phyloP scores from a whole-genome alignment of 1,140 invertebrate genomes.

The Octopus bimaculoides region DNA sequence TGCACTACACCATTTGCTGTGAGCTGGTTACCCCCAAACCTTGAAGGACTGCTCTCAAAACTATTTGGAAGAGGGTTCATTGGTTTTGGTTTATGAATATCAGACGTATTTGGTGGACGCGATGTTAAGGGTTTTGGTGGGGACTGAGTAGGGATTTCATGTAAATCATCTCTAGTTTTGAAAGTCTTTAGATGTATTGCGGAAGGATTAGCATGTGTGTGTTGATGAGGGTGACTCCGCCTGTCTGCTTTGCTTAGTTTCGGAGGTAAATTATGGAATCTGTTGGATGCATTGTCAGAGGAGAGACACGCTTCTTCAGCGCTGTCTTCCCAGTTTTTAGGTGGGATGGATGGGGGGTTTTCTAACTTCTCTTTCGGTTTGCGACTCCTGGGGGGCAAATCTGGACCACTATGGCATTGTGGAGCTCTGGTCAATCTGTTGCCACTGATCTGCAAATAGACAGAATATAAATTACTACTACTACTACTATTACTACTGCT shows the following conservation, averaged over 20 bases:
- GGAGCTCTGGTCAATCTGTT: not conserved
- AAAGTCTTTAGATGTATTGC: not conserved
- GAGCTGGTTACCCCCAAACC: not conserved
- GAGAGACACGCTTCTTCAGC: constrained; percentile 11
- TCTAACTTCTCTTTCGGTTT: not conserved
- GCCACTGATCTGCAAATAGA: not conserved
- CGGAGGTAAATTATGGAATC: no score
- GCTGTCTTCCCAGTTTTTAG: constrained; percentile 16
- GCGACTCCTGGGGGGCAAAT: not conserved
- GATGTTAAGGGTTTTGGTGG: constrained; percentile 47
- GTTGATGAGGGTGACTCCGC: constrained; percentile 1
- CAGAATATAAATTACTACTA: not conserved
- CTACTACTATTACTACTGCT: not conserved
- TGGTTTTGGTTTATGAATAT: constrained; percentile 46
- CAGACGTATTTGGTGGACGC: constrained; percentile 36
- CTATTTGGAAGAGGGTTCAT: constrained; percentile 16
- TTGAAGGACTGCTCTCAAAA: not conserved
- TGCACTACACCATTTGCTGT: not conserved
- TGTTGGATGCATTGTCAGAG: not conserved
- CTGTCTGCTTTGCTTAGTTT: no score
- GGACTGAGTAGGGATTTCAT: constrained; percentile 18
- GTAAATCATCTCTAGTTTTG: not conserved
- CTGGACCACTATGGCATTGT: not conserved
- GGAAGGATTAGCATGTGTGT: constrained; percentile 7
- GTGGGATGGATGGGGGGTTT: not conserved